phyloP scores from a whole-genome alignment of 2,888 invertebrate species.

The Habrosyne pyritoides region DNA sequence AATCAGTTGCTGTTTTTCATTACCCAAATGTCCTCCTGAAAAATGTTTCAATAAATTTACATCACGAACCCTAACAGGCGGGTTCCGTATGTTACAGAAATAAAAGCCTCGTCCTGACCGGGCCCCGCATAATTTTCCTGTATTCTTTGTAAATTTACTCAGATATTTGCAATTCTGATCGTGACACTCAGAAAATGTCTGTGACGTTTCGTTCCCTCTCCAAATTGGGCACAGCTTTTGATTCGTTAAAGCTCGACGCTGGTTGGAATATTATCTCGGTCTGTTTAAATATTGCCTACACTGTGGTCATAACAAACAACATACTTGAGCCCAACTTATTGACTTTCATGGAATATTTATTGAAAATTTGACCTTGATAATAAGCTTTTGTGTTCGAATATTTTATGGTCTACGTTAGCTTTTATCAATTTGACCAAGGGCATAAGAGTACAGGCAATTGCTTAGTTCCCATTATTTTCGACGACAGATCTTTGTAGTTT shows the following conservation, averaged over 20 bases:
- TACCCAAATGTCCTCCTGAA: conserved; percentile 22
- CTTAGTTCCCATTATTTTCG: not conserved
- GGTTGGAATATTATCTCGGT: conserved; percentile 28
- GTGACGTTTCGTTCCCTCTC: conserved; percentile 31
- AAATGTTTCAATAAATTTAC: conserved; percentile 45
- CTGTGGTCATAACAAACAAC: not conserved
- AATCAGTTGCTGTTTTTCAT: not conserved
- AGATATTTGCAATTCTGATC: conserved; percentile 69
- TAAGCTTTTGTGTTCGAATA: not conserved
- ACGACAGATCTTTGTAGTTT: too few species aligned
- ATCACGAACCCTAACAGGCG: conserved; percentile 36
- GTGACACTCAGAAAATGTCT: conserved; percentile 30
- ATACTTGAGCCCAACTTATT: not conserved
- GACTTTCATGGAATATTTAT: conserved; percentile 1
- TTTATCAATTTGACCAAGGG: not conserved
- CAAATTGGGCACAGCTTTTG: conserved; percentile 24
- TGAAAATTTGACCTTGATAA: not conserved
- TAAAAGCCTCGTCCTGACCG: conserved; percentile 45
- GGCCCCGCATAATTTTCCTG: conserved; percentile 67
- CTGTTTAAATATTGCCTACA: conserved; percentile 38
- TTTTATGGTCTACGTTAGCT: not conserved
- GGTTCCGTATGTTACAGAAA: conserved; percentile 49
- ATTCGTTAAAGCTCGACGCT: conserved; percentile 35
- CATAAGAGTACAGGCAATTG: not conserved
- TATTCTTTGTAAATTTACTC: conserved; percentile 71